Conservation (phyloP, 2,888 invertebrate genomes). For the Diarsia dahlii region DNA sequence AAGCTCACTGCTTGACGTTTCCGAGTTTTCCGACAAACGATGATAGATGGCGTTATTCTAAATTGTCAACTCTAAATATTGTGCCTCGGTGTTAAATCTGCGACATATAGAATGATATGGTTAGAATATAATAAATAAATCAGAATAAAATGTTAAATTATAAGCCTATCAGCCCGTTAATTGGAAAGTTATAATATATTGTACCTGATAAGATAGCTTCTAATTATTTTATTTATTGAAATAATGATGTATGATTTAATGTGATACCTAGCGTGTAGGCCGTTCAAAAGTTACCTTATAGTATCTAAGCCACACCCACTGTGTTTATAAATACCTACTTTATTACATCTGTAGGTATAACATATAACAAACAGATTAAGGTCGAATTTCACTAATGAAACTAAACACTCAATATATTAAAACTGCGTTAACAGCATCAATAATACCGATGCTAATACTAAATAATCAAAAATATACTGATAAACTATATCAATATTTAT, state of each 20-base stretch:
- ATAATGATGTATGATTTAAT: not conserved
- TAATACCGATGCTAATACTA: not conserved
- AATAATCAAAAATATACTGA: not conserved
- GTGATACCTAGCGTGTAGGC: not conserved
- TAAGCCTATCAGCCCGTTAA: not conserved
- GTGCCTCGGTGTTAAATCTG: no score
- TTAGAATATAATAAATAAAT: conserved; percentile 32
- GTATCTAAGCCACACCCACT: not conserved
- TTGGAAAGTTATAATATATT: not conserved
- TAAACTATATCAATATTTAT: not conserved
- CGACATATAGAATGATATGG: not conserved
- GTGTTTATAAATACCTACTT: not conserved
- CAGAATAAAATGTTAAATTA: conserved; percentile 25
- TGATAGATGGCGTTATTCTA: no score
- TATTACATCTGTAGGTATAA: not conserved
- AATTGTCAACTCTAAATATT: no score
- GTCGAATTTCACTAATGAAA: not conserved
- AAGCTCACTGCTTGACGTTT: no score
- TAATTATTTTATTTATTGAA: not conserved
- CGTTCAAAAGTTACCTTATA: not conserved
- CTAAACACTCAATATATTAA: not conserved
- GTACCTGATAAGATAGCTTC: not conserved
- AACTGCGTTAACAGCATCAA: not conserved
- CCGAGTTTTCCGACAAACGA: no score
- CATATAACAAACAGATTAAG: not conserved